Conservation (phyloP, 2,888 invertebrate species). For the Lordiphosa fenestrarum region DNA sequence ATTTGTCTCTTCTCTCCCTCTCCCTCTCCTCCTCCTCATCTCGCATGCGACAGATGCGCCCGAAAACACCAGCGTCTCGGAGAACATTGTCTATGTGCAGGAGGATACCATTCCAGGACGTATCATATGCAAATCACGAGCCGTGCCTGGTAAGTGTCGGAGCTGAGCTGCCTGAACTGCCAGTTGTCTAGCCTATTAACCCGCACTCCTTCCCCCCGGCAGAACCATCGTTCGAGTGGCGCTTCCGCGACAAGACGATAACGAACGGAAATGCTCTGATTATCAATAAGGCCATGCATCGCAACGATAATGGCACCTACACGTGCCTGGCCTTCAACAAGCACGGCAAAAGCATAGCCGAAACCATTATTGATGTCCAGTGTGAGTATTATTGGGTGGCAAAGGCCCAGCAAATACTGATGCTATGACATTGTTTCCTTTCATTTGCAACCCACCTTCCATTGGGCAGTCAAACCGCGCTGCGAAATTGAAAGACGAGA, state of each 20-base stretch:
- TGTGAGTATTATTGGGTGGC: slow-evolving; percentile 83
- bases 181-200: background rate
- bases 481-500: slow-evolving; percentile 89
- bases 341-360: slow-evolving; percentile 87
- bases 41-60: slow-evolving; percentile 85
- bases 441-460: slow-evolving; percentile 14
- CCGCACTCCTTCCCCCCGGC: background rate
- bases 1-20: background rate
- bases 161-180: background rate
- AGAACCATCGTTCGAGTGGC: slow-evolving; percentile 80
- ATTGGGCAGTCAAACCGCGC: slow-evolving; percentile 87
- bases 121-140: slow-evolving; percentile 82
- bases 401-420: background rate
- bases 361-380: slow-evolving; percentile 88
- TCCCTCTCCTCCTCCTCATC: slow-evolving; percentile 13
- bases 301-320: slow-evolving; percentile 88
- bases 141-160: slow-evolving; percentile 80
- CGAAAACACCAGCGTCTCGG: slow-evolving; percentile 89
- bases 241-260: slow-evolving; percentile 76
- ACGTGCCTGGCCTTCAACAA: slow-evolving; percentile 89
- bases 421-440: background rate
- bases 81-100: slow-evolving; percentile 79
- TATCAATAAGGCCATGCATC: slow-evolving; percentile 85
- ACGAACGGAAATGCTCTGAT: slow-evolving; percentile 81
- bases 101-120: slow-evolving; percentile 82